Percentiles rank a stretch among this genome's conserved stretches.
Conservation (phyloP, 2,888 invertebrate genomes). For the Harpalus rufipes region DNA sequence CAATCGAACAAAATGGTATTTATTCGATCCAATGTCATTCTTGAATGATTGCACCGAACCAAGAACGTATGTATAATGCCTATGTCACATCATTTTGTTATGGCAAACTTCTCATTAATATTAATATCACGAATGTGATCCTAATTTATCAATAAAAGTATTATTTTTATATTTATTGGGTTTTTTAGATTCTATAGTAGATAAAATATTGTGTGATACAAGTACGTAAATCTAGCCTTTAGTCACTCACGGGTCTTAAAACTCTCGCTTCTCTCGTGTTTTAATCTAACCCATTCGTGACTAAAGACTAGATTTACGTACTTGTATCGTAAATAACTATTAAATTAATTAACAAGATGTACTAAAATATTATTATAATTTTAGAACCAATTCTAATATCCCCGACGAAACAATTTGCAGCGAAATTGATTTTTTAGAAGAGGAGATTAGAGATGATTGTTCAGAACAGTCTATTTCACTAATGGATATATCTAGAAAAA, state of each 20-base stretch:
- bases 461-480: not conserved
- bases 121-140: too few species aligned
- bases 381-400: not conserved
- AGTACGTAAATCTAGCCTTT: too few species aligned
- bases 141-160: too few species aligned
- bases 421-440: conserved; percentile 19
- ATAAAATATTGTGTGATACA: too few species aligned
- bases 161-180: too few species aligned
- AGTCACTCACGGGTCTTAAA: too few species aligned
- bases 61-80: not conserved
- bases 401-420: not conserved
- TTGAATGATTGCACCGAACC: conserved; percentile 7
- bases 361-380: not conserved
- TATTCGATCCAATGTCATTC: conserved; percentile 16
- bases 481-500: not conserved
- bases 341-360: conserved; percentile 4
- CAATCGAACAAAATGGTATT: conserved; percentile 4
- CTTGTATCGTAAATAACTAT: too few species aligned
- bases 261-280: too few species aligned
- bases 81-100: not conserved
- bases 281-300: too few species aligned
- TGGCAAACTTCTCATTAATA: too few species aligned
- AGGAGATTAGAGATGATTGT: not conserved
- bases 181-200: too few species aligned
- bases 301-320: too few species aligned